These are phyloP conservation scores for Nomada hirtipes DNA, from an alignment of 2,888 invertebrate genomes.

Conservation along the genomic window DNA sequence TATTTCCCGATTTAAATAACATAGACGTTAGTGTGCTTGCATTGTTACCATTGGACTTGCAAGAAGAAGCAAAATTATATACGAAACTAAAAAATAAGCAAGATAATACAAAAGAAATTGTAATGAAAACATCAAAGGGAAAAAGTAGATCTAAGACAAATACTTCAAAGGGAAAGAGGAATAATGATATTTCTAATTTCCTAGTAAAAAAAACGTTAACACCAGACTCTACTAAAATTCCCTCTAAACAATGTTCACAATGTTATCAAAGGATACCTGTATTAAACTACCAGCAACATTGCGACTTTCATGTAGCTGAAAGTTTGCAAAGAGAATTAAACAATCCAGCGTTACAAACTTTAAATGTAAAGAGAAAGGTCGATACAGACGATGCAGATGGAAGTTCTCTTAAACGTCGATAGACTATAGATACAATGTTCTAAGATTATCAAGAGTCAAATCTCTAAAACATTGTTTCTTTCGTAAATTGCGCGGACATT, in stretches of 20 bases:
- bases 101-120: conserved; percentile 55
- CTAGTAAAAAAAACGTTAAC: conserved; percentile 82
- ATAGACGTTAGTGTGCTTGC: conserved; percentile 82
- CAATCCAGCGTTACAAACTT: conserved; percentile 68
- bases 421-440: conserved; percentile 31
- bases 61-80: conserved; percentile 78
- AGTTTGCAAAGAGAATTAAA: conserved; percentile 90
- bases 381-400: background rate
- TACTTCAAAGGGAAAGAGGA: conserved; percentile 54
- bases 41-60: conserved; percentile 82
- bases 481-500: conserved; percentile 49
- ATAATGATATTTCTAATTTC: conserved; percentile 82
- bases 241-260: conserved; percentile 87
- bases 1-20: conserved; percentile 84
- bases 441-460: conserved; percentile 24
- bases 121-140: conserved; percentile 55
- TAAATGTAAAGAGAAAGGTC: conserved; percentile 55
- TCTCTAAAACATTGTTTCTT: conserved; percentile 40
- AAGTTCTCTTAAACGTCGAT: conserved; percentile 54
- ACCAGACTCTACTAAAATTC: conserved; percentile 78
- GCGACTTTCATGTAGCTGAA: conserved; percentile 94
- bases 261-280: conserved; percentile 88
- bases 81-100: conserved; percentile 60
- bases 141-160: conserved; percentile 67
- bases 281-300: conserved; percentile 89